A percentile compares a stretch with the other conserved stretches of the same genome.
Conservation (phyloP, 2,113 vertebrate genomes). For the Aviceda subcristata region DNA sequence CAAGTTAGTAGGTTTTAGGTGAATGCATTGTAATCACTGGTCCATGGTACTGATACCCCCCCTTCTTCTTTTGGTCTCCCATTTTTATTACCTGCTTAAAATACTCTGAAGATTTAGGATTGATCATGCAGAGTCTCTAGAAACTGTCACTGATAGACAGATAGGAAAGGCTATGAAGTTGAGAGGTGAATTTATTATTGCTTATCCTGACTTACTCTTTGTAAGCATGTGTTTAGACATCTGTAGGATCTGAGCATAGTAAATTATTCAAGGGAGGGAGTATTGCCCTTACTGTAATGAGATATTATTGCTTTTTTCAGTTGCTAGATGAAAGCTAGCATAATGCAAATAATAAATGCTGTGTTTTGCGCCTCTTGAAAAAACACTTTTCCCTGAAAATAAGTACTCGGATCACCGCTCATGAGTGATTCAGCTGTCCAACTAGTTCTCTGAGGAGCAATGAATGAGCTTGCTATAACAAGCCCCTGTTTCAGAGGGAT, state of each 20-base stretch:
- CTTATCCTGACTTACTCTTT: neutral
- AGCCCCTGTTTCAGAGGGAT: neutral
- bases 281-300: neutral
- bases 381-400: conserved; percentile 3
- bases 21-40: neutral
- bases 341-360: conserved; percentile 8
- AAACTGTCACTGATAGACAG: neutral
- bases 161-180: neutral
- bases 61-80: neutral
- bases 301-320: neutral
- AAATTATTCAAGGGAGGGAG: neutral
- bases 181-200: neutral
- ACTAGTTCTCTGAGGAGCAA: neutral
- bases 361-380: neutral
- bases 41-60: neutral
- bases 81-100: neutral
- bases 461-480: neutral
- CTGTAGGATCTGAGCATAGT: neutral
- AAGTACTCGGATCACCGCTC: neutral
- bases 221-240: neutral
- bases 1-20: neutral
- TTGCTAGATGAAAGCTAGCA: neutral
- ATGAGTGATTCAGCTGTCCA: neutral
- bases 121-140: neutral
- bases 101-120: neutral